Evolutionary conservation across 2,888 invertebrate genomes (phyloP).

Genomic region (Epistrophella euchroma): DNA sequence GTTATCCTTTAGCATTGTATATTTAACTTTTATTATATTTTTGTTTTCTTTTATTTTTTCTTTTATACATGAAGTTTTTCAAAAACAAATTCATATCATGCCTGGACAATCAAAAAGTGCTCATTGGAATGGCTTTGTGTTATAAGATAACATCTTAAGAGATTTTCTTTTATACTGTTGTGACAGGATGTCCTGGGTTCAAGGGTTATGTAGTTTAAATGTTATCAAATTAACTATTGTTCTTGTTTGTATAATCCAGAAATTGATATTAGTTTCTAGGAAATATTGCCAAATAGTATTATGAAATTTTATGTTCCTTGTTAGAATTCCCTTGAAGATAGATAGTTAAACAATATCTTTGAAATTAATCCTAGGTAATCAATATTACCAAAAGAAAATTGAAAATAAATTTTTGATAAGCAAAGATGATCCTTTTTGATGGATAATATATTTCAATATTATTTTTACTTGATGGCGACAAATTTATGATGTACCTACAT

Average conservation of each 20-base stretch:
- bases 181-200: slow-evolving; percentile 7
- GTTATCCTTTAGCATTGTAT: slow-evolving; percentile 40
- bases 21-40: slow-evolving; percentile 30
- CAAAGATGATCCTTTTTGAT: not conserved
- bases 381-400: not conserved
- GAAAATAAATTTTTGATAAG: not conserved
- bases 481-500: too few species aligned
- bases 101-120: slow-evolving; percentile 43
- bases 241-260: too few species aligned
- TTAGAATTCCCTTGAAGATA: not conserved
- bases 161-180: slow-evolving; percentile 13
- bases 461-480: too few species aligned
- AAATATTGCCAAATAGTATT: not conserved
- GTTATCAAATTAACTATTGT: slow-evolving; percentile 17
- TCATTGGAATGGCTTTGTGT: slow-evolving; percentile 40
- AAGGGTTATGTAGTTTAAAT: not conserved
- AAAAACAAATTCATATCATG: slow-evolving; percentile 14
- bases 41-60: slow-evolving; percentile 7
- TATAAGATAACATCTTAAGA: slow-evolving; percentile 37
- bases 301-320: not conserved
- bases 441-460: not conserved
- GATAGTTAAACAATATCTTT: not conserved
- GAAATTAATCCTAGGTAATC: not conserved
- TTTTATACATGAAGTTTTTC: slow-evolving; percentile 23
- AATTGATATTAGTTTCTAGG: slow-evolving; percentile 7